Evolutionary conservation across 2,797 vertebrate genomes (phyloP).

Genomic region (Melopsittacus undulatus): DNA sequence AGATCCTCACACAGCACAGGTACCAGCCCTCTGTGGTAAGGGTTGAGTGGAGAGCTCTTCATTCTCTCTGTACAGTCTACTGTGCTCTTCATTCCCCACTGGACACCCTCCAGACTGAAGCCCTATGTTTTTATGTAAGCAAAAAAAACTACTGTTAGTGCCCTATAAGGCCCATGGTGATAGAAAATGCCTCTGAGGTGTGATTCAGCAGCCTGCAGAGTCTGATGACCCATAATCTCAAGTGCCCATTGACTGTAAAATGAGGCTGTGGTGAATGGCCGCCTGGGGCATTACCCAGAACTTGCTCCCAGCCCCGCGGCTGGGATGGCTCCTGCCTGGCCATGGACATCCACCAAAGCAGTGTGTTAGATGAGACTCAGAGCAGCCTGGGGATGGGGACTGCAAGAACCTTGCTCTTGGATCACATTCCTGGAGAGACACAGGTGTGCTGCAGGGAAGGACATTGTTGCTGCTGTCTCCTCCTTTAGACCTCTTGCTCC

Average conservation of each 20-base stretch:
- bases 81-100: rapidly evolving
- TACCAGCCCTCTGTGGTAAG: not conserved
- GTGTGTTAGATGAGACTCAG: not conserved
- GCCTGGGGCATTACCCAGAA: not conserved
- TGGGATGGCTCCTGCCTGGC: not conserved
- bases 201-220: not conserved
- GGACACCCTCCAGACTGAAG: not conserved
- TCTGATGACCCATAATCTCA: not conserved
- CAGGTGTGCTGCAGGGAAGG: not conserved
- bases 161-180: not conserved
- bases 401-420: not conserved
- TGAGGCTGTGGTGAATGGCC: not conserved
- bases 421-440: rapidly evolving
- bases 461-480: not conserved
- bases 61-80: not conserved
- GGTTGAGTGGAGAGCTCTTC: not conserved
- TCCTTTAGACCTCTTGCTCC: not conserved
- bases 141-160: not conserved
- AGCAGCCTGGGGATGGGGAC: too few species aligned
- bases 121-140: not conserved
- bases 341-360: rapidly evolving
- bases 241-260: not conserved
- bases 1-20: not conserved
- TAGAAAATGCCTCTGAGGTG: not conserved
- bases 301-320: rapidly evolving